Evolutionary conservation across 2,888 invertebrate genomes (phyloP).

Genomic region (Lepidocyrtinus sp.): DNA sequence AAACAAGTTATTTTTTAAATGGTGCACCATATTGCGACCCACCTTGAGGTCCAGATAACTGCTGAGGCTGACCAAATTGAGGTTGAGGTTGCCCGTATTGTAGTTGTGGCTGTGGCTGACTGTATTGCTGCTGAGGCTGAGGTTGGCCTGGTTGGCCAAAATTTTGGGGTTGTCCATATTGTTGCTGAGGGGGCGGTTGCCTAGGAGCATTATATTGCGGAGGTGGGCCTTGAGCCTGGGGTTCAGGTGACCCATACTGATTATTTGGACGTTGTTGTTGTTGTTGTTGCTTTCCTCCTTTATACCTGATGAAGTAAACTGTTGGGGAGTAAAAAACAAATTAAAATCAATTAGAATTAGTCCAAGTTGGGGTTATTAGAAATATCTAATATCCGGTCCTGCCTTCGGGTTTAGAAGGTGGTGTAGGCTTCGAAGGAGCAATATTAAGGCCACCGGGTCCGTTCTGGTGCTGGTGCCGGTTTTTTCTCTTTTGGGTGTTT

Average conservation of each 20-base stretch:
- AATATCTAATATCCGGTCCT: too few relatives aligned
- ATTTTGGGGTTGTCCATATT: not conserved
- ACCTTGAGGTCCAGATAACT: slow-evolving; percentile 8
- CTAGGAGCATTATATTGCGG: slow-evolving; percentile 27
- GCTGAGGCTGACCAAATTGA: slow-evolving; percentile 51
- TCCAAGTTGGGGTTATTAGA: too few relatives aligned
- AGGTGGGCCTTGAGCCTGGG: not conserved
- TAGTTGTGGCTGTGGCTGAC: slow-evolving; percentile 17
- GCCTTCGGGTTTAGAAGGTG: slow-evolving; percentile 59
- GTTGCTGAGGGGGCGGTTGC: slow-evolving; percentile 38
- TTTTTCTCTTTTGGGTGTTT: slow-evolving; percentile 89
- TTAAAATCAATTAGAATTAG: too few relatives aligned
- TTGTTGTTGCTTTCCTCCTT: slow-evolving; percentile 73
- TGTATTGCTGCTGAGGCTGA: slow-evolving; percentile 23
- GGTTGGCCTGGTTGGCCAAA: slow-evolving; percentile 18
- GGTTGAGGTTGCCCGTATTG: slow-evolving; percentile 31
- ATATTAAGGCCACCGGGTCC: slow-evolving; percentile 81
- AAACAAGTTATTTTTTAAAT: slow-evolving; percentile 37
- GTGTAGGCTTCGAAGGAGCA: slow-evolving; percentile 76
- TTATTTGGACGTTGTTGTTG: slow-evolving; percentile 23
- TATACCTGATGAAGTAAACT: slow-evolving; percentile 91
- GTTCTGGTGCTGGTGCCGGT: slow-evolving; percentile 91
- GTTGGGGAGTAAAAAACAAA: slow-evolving; percentile 78
- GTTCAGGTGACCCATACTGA: slow-evolving; percentile 4
- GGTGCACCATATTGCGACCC: slow-evolving; percentile 29